Evolutionary conservation across 2,113 vertebrate genomes (phyloP).

Genomic region (Dicerorhinus sumatrensis): DNA sequence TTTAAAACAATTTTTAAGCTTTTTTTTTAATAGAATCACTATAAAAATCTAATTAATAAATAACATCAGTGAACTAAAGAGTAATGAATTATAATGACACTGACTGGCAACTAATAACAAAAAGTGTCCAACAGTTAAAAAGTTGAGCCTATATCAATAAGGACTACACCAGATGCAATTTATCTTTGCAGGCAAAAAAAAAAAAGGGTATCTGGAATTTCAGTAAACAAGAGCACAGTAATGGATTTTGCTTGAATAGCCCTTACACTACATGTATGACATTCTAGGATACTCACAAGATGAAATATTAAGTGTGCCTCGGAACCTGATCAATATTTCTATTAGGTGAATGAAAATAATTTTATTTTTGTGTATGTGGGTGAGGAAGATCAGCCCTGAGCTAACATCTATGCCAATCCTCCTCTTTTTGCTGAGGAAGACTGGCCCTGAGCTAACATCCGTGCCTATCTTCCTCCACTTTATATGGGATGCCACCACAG

Average conservation of each 20-base stretch:
- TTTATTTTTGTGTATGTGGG: no score
- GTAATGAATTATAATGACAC: not conserved
- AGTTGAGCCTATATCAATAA: not conserved
- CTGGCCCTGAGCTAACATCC: no score
- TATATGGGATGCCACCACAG: no score
- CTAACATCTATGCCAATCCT: no score
- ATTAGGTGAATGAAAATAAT: constrained; percentile 15
- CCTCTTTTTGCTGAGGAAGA: no score
- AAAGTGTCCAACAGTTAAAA: not conserved
- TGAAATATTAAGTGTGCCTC: not conserved
- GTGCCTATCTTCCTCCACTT: no score
- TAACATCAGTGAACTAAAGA: not conserved
- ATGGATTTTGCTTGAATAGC: not conserved
- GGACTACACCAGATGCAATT: not conserved
- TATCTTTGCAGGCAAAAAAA: not conserved
- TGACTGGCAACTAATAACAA: not conserved
- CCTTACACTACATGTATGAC: not conserved
- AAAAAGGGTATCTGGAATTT: not conserved
- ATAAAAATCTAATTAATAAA: not conserved
- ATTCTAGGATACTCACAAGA: not conserved
- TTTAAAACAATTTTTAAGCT: not conserved
- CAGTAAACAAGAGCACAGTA: not conserved
- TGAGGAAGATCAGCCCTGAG: no score
- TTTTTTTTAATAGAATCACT: not conserved
- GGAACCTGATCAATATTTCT: not conserved